Conservation (phyloP, 2,113 vertebrate species). For the Egretta garzetta region DNA sequence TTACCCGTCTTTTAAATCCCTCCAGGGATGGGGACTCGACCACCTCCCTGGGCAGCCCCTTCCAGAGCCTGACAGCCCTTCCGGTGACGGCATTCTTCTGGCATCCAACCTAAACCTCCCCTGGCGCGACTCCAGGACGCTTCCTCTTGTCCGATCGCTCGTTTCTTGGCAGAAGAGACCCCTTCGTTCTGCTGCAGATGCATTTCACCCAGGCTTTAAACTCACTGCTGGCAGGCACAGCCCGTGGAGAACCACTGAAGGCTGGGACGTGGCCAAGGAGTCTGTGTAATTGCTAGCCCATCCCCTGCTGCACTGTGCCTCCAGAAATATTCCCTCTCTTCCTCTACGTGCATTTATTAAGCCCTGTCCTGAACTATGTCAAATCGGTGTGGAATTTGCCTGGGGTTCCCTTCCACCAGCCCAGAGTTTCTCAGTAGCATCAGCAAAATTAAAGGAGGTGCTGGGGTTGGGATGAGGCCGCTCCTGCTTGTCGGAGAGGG, state of each 20-base stretch:
- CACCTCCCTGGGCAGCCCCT: too few species aligned
- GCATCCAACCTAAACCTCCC: too few species aligned
- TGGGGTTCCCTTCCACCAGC: background rate
- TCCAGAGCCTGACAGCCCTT: too few species aligned
- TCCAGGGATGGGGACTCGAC: too few species aligned
- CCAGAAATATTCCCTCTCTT: background rate
- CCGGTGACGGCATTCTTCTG: too few species aligned
- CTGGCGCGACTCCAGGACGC: too few species aligned
- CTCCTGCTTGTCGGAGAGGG: background rate
- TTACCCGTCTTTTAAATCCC: too few species aligned
- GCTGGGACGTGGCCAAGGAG: background rate
- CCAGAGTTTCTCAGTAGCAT: background rate
- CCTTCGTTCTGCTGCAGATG: too few species aligned
- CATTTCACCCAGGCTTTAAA: background rate
- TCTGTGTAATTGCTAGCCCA: background rate
- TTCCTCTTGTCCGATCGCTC: too few species aligned
- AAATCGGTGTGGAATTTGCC: constrained; percentile 30
- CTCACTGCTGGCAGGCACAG: background rate
- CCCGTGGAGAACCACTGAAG: background rate
- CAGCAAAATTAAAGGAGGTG: background rate
- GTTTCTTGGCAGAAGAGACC: too few species aligned
- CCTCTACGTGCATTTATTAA: background rate
- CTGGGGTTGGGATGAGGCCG: background rate
- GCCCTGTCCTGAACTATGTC: background rate
- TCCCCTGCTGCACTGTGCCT: background rate